Evolutionary conservation across 2,797 vertebrate genomes (phyloP).

Genomic region (Phataginus tricuspis): DNA sequence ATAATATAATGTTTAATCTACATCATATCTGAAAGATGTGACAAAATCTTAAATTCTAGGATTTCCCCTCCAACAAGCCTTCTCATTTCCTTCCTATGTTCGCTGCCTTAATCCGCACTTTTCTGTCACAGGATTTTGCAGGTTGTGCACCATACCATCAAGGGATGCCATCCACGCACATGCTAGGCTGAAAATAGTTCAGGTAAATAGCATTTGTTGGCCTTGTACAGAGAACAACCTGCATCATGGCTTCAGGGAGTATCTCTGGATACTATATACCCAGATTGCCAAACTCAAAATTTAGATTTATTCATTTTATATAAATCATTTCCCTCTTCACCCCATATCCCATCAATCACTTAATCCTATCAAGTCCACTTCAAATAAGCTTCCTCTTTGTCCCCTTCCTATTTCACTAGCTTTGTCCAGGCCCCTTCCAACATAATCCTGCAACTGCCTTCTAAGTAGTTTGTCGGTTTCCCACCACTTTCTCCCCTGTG

Average conservation of each 20-base stretch:
- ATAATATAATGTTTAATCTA: background rate
- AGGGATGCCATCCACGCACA: background rate
- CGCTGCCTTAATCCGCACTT: background rate
- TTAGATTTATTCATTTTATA: background rate
- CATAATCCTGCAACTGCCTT: background rate
- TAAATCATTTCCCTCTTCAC: background rate
- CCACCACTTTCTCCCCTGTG: background rate
- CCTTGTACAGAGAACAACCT: background rate
- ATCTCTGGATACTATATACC: too few relatives aligned
- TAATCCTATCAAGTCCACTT: background rate
- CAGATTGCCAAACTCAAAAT: background rate
- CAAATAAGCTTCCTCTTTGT: background rate
- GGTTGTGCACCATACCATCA: background rate
- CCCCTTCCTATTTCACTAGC: background rate
- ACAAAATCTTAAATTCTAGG: background rate
- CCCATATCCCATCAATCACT: background rate
- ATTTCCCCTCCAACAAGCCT: background rate
- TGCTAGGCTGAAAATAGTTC: background rate
- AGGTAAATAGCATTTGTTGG: background rate
- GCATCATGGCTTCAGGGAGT: fast-evolving
- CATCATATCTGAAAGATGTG: background rate
- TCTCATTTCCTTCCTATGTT: background rate
- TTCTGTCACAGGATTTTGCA: background rate
- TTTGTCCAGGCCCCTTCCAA: background rate
- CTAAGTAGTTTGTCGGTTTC: background rate